Evolutionary conservation across 2,797 vertebrate species (phyloP).

Genomic region (Lepus oiostolus): DNA sequence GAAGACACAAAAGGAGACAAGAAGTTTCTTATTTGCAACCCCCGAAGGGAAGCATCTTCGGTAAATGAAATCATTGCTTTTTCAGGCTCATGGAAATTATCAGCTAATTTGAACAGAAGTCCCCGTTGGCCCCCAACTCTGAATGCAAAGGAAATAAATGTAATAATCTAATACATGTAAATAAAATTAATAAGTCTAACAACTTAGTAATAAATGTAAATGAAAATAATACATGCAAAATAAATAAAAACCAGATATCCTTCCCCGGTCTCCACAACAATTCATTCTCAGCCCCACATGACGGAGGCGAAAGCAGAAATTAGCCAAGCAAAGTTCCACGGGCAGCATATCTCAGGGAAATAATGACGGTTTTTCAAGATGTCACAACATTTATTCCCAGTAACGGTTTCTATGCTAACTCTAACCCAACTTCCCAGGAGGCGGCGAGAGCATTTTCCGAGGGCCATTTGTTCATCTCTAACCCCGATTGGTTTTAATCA

Average conservation of each 20-base stretch:
- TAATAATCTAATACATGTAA: no score
- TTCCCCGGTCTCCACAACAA: neutral
- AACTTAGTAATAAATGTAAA: no score
- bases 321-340: accelerated
- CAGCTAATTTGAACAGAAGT: neutral
- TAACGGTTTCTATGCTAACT: neutral
- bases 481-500: neutral
- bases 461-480: neutral
- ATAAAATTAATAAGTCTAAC: no score
- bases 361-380: neutral
- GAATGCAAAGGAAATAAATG: neutral
- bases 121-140: no score
- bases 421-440: neutral
- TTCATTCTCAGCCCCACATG: neutral
- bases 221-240: no score
- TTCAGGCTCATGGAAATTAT: neutral
- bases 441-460: no score
- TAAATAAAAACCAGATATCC: neutral
- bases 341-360: neutral
- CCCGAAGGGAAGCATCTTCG: neutral
- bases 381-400: no score
- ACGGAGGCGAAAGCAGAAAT: neutral
- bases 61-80: neutral
- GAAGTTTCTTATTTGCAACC: accelerated
- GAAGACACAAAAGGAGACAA: neutral